A percentile compares a stretch with the other conserved stretches of the same genome.
These are phyloP conservation scores for Holotrichia oblita DNA, from an alignment of 1,140 invertebrate species.

Conservation along the genomic window DNA sequence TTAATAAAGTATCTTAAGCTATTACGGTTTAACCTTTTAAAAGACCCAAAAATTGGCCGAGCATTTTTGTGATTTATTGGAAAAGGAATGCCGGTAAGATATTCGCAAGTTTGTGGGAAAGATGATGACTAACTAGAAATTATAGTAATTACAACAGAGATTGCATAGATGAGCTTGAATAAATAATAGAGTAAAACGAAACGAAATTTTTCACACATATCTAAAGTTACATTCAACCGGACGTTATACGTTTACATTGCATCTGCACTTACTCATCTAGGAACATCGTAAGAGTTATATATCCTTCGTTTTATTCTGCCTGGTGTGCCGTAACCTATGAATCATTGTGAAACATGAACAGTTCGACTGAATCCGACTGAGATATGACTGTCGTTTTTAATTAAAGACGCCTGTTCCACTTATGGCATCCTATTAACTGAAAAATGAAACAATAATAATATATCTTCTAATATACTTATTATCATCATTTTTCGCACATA, in stretches of 20 bases:
- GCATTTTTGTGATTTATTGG: conserved; percentile 4
- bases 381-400: not conserved
- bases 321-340: not conserved
- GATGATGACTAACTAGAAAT: not conserved
- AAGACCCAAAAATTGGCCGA: too few relatives aligned
- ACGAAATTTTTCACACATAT: not conserved
- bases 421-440: too few relatives aligned
- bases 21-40: not conserved
- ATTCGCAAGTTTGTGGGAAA: conserved; percentile 5
- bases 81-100: not conserved
- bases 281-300: not conserved
- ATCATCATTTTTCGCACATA: too few relatives aligned
- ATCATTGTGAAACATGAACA: not conserved
- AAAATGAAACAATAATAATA: too few relatives aligned
- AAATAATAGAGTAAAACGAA: too few relatives aligned
- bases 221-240: not conserved
- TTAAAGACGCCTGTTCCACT: not conserved
- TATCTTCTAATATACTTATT: too few relatives aligned
- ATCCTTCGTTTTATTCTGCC: not conserved
- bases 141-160: not conserved
- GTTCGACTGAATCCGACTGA: not conserved
- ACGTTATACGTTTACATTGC: not conserved
- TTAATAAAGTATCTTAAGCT: not conserved
- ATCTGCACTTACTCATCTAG: conserved; percentile 11
- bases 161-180: not conserved